A percentile compares a stretch with the other conserved stretches of the same genome.
Evolutionary conservation across 2,113 vertebrate species (phyloP).

Genomic region (Hippocampus barbouri): DNA sequence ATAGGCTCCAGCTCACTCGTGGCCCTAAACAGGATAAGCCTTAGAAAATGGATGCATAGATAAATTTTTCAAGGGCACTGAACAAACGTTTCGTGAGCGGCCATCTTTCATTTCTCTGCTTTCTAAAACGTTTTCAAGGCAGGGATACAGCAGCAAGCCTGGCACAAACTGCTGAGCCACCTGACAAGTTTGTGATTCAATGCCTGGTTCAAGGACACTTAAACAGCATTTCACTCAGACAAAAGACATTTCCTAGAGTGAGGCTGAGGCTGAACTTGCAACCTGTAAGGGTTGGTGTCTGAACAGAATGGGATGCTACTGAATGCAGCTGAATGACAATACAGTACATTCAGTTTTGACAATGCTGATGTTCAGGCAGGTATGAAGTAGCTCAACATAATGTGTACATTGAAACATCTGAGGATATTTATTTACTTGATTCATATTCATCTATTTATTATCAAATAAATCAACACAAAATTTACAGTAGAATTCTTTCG

Average conservation of each 20-base stretch:
- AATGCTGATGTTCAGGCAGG: neutral
- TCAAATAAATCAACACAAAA: neutral
- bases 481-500: neutral
- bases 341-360: neutral
- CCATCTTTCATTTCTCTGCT: conserved; percentile 41
- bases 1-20: neutral
- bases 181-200: conserved; percentile 41
- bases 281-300: neutral
- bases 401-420: neutral
- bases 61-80: conserved; percentile 57
- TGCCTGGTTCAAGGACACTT: conserved; percentile 59
- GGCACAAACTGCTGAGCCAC: conserved; percentile 25
- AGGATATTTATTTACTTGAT: neutral
- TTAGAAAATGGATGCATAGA: conserved; percentile 9
- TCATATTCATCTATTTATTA: neutral
- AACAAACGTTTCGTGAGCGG: conserved; percentile 41
- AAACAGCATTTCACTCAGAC: conserved; percentile 25
- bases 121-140: conserved; percentile 45
- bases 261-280: conserved; percentile 30
- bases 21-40: neutral
- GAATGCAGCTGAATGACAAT: neutral
- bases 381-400: neutral
- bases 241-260: conserved; percentile 13
- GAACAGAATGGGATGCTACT: neutral
- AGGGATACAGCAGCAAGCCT: conserved; percentile 29